phyloP scores from a whole-genome alignment of 2,888 invertebrate genomes.

The Eristalinus sepulchralis region DNA sequence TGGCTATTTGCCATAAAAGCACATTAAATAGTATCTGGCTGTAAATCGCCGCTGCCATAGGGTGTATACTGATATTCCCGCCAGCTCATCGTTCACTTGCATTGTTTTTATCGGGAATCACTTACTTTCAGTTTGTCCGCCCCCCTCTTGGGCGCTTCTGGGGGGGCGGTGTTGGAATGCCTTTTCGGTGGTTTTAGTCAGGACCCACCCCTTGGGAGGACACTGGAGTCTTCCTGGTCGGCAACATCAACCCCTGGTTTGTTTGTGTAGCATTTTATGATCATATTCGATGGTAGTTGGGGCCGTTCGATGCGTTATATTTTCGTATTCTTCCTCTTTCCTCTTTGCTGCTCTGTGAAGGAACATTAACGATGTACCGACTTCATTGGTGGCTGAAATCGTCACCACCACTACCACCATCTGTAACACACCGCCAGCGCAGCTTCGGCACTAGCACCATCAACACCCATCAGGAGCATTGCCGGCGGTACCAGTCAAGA shows the following conservation, averaged over 20 bases:
- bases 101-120: conserved; percentile 43
- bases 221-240: neutral
- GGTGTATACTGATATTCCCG: conserved; percentile 30
- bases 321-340: conserved; percentile 10
- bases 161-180: conserved; percentile 12
- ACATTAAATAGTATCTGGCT: conserved; percentile 23
- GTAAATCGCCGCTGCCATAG: conserved; percentile 14
- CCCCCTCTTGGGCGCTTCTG: neutral
- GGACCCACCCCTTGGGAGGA: neutral
- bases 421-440: neutral
- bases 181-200: conserved; percentile 6
- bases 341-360: conserved; percentile 6
- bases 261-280: conserved; percentile 33
- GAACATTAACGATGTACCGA: neutral
- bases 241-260: neutral
- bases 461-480: conserved; percentile 4
- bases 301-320: conserved; percentile 15
- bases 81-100: conserved; percentile 24
- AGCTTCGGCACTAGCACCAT: neutral
- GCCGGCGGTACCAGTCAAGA: conserved; percentile 28
- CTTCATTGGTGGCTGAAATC: conserved; percentile 4
- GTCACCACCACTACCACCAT: neutral
- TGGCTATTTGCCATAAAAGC: conserved; percentile 30
- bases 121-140: neutral
- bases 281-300: conserved; percentile 15